A percentile compares a stretch with the other conserved stretches of the same genome.
Conservation (phyloP, 92 coral and sea anemone species). For the Umimayanthus chanpuru region DNA sequence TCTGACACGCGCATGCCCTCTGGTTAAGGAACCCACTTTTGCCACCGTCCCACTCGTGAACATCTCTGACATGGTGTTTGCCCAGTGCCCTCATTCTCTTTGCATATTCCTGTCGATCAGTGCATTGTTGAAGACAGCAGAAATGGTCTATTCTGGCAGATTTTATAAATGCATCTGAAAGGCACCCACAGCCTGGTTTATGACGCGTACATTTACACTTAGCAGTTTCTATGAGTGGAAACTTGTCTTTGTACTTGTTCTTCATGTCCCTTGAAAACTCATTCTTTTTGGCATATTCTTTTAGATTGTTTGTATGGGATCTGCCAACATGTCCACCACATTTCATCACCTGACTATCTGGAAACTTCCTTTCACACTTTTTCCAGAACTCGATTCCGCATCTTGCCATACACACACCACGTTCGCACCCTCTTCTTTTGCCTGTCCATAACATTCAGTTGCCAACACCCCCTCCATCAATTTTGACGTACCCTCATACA, state of each 20-base stretch:
- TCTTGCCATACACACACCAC: conserved; percentile 58
- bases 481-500: conserved; percentile 64
- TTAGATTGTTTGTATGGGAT: background rate
- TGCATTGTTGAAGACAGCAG: conserved; percentile 64
- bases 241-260: conserved; percentile 42
- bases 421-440: conserved; percentile 49
- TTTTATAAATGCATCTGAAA: conserved; percentile 47
- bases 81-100: background rate
- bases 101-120: conserved; percentile 27
- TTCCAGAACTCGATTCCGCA: conserved; percentile 34
- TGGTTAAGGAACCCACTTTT: background rate
- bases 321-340: conserved; percentile 64
- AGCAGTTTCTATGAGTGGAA: conserved; percentile 44
- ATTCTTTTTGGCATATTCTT: conserved; percentile 19
- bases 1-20: background rate
- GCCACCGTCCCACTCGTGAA: background rate
- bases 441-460: conserved; percentile 47
- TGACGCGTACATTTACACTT: conserved; percentile 58
- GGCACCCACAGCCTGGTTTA: conserved; percentile 61
- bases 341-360: conserved; percentile 41
- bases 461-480: conserved; percentile 67
- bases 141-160: conserved; percentile 65
- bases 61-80: background rate
- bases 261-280: background rate
- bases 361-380: background rate